Conservation (phyloP, 1,140 invertebrate genomes). For the Megathymus violae region DNA sequence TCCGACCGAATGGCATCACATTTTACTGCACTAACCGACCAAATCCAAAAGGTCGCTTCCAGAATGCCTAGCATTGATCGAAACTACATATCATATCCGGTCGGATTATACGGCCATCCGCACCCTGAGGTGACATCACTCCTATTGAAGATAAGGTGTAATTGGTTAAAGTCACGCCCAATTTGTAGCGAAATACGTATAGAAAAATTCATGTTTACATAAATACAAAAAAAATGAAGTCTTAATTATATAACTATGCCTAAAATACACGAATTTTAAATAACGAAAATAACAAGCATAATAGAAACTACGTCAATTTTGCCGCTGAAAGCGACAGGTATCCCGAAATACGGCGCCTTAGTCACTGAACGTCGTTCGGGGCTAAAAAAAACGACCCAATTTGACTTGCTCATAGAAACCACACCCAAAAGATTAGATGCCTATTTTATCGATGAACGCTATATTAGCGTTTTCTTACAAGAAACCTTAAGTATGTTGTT, state of each 20-base stretch:
- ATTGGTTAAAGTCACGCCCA: conserved; percentile 53
- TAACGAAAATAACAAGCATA: conserved; percentile 38
- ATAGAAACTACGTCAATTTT: conserved; percentile 34
- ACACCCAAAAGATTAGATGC: conserved; percentile 46
- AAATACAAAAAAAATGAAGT: neutral
- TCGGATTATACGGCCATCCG: conserved; percentile 53
- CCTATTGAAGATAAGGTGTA: conserved; percentile 54
- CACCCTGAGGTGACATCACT: conserved; percentile 60
- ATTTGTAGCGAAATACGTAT: conserved; percentile 5
- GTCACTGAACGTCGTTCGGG: conserved; percentile 41
- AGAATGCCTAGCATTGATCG: conserved; percentile 28
- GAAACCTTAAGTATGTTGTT: conserved; percentile 39
- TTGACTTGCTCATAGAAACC: conserved; percentile 44
- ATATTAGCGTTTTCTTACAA: conserved; percentile 37
- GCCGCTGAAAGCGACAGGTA: conserved; percentile 34
- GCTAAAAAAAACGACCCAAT: conserved; percentile 69
- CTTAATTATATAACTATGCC: neutral
- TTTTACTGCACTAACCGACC: conserved; percentile 36
- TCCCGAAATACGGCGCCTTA: conserved; percentile 49
- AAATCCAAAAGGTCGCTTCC: conserved; percentile 37
- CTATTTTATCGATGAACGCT: conserved; percentile 24
- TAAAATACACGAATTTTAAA: conserved; percentile 6
- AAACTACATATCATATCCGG: conserved; percentile 36
- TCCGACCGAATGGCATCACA: conserved; percentile 20
- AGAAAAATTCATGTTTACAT: conserved; percentile 7